Conservation (phyloP, 2,113 vertebrate species). For the Microtus richardsoni region DNA sequence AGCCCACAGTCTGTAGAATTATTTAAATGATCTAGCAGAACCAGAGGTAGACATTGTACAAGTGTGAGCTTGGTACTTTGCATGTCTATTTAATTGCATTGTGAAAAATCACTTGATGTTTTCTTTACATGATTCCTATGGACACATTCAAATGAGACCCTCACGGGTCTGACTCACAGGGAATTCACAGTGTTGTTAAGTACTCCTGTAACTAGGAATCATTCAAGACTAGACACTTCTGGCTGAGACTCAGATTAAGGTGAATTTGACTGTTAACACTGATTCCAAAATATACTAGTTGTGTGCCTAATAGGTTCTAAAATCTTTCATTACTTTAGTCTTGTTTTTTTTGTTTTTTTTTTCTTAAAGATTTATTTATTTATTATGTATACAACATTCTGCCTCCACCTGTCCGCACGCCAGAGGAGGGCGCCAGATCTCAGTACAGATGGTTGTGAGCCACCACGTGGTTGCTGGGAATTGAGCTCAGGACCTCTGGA, state of each 20-base stretch:
- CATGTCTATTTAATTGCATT: not conserved
- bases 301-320: not conserved
- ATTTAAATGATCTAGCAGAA: no score
- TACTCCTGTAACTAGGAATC: not conserved
- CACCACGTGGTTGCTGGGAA: no score
- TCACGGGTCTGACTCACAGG: not conserved
- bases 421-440: no score
- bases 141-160: not conserved
- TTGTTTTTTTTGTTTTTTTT: no score
- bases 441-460: no score
- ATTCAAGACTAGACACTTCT: not conserved
- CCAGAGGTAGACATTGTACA: not conserved
- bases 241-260: not conserved
- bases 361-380: no score
- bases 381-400: no score
- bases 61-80: not conserved
- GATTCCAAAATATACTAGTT: slow-evolving; percentile 31
- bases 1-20: not conserved
- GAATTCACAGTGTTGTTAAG: slow-evolving; percentile 27
- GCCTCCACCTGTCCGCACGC: no score
- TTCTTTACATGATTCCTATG: not conserved
- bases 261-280: not conserved
- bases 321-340: not conserved
- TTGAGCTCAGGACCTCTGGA: no score
- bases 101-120: not conserved